Conservation (phyloP, 2,113 vertebrate species). For the Nibea coibor region DNA sequence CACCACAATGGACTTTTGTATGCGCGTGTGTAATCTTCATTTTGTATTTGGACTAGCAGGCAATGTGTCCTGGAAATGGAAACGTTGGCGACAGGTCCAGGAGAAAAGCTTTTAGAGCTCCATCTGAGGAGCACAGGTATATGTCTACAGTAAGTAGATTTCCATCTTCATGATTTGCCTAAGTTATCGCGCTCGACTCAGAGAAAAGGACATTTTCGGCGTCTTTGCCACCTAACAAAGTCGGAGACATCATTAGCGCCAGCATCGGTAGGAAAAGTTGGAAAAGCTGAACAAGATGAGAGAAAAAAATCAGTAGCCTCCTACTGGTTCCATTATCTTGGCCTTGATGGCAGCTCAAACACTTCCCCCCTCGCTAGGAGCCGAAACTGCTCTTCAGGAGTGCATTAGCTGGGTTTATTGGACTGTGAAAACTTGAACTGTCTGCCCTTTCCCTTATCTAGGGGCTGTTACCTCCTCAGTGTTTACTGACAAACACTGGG, state of each 20-base stretch:
- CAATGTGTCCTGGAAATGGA: slow-evolving; percentile 62
- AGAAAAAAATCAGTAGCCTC: slow-evolving; percentile 39
- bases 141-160: slow-evolving; percentile 43
- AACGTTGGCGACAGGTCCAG: slow-evolving; percentile 23
- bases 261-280: slow-evolving; percentile 45
- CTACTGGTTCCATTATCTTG: slow-evolving; percentile 37
- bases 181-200: background rate
- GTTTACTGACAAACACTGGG: slow-evolving; percentile 72
- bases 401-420: slow-evolving; percentile 72
- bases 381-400: slow-evolving; percentile 55
- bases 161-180: background rate
- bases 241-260: background rate
- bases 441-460: slow-evolving; percentile 71
- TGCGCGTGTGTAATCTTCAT: slow-evolving; percentile 38
- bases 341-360: slow-evolving; percentile 44
- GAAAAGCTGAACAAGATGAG: slow-evolving; percentile 22
- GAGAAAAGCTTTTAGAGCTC: slow-evolving; percentile 61
- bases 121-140: slow-evolving; percentile 22
- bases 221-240: background rate
- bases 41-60: slow-evolving; percentile 42
- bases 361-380: slow-evolving; percentile 25
- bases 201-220: background rate
- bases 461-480: slow-evolving; percentile 42
- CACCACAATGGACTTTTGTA: slow-evolving; percentile 34
- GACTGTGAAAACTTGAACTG: slow-evolving; percentile 61